These are phyloP conservation scores for Heliornis fulica DNA, from an alignment of 2,113 vertebrate genomes.

Conservation along the genomic window DNA sequence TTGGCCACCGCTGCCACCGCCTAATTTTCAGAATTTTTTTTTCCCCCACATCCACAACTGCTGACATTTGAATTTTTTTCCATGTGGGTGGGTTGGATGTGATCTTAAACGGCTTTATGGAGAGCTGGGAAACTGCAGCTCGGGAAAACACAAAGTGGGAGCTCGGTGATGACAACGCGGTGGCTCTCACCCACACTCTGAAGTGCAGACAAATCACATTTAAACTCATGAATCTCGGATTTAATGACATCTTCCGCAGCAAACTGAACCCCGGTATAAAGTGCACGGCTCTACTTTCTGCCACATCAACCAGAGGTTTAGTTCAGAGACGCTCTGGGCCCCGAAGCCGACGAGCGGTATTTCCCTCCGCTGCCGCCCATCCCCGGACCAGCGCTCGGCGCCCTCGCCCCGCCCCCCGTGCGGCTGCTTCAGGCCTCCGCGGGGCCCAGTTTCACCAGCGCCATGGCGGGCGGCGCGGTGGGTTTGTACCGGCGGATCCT, in stretches of 20 bases:
- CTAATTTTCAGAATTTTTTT: not conserved
- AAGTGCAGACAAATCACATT: not conserved
- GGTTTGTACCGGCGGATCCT: constrained; percentile 82
- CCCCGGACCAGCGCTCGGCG: not conserved
- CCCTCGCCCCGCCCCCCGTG: not conserved
- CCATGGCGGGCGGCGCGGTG: not conserved
- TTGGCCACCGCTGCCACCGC: not conserved
- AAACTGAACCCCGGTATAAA: not conserved
- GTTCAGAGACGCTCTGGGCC: too few relatives aligned
- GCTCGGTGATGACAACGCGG: fast-evolving
- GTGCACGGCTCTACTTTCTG: too few relatives aligned
- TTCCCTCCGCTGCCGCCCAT: fast-evolving
- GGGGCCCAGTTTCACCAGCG: not conserved
- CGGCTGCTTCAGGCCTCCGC: not conserved
- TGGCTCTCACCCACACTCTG: too few relatives aligned
- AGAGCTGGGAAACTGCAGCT: not conserved
- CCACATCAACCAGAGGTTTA: fast-evolving
- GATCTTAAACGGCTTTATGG: not conserved
- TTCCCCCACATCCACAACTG: not conserved
- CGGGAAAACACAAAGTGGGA: not conserved
- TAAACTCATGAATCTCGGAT: not conserved
- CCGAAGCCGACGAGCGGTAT: fast-evolving
- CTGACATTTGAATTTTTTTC: not conserved
- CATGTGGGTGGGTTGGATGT: not conserved
- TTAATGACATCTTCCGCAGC: not conserved